Base-by-base conservation (phyloP, 2,797 vertebrate genomes). In the Cyprinodon diabolis region DNA sequence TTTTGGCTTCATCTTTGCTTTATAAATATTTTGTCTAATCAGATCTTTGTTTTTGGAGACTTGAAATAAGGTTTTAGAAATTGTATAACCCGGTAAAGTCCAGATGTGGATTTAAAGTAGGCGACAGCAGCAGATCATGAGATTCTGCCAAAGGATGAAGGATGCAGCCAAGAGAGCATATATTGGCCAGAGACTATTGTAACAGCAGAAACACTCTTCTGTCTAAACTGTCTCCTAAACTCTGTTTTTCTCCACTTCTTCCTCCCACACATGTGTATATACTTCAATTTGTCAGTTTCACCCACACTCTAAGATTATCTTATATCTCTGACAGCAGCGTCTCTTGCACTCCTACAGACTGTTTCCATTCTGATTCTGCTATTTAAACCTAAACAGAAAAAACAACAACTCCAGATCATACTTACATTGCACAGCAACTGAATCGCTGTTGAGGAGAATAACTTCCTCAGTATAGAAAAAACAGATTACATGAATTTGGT, bases 401-500 rank as follows among this genome's bases (percentile, higher is more conserved):
- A 68, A 47, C 81, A 81, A 66, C 45, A 17, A 45, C 68, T 71
- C 19, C 63, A 69, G 51, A 80, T 5, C 15, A 30, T 49, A 67
- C 73, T 69, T 4, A 65, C 85, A 74, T 83, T 79, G 66, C 68
- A 49, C 72, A 77, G 75, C 57, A 63, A 76, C 75, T 60, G 68
- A 76, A 70, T 57, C 66, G 65, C 51, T 80, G 77, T 86, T 90
- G 81, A 82, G n/a, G 40, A 40, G 75, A 84, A 91, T 91, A 85
- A 90, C 79, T 54, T 80, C 45, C 52, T 84, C 82, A 76, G 87
- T 90, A 80, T 62, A 75, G 68, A 76, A 88, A 83, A 91, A 91
- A 83, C 84, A 91, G 85, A 93, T 92, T 88, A 93, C 71, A 81
- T 78, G 58, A 90, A 72, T 73, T 71, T 86, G 75, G 92, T 93